These are phyloP conservation scores for Aegotheles bennettii DNA, from an alignment of 2,113 vertebrate species.

Conservation along the genomic window DNA sequence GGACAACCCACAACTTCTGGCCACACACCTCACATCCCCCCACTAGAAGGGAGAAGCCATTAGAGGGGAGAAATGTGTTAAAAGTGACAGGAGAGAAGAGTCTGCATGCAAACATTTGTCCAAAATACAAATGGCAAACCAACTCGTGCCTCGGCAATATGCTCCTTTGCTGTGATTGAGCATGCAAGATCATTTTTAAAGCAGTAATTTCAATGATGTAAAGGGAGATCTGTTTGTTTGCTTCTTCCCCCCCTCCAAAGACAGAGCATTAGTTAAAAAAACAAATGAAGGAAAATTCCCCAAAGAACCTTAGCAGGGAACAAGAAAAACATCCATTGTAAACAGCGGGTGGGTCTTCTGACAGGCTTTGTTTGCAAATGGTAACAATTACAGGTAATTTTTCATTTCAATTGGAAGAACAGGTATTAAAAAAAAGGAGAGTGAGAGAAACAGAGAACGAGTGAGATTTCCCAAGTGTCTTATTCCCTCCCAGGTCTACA, in stretches of 20 bases:
- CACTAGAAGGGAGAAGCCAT: not conserved
- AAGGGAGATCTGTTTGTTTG: conserved; percentile 45
- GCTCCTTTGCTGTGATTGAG: not conserved
- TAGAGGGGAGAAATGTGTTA: not conserved
- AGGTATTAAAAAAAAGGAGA: conserved; percentile 47
- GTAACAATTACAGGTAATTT: conserved; percentile 81
- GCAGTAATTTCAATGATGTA: not conserved
- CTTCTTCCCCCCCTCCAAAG: not conserved
- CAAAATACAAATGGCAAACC: not conserved
- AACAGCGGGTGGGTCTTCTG: conserved; percentile 76
- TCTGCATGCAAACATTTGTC: not conserved
- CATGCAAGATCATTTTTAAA: conserved; percentile 8
- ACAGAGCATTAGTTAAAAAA: conserved; percentile 69
- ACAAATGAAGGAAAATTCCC: conserved; percentile 72
- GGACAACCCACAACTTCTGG: not conserved
- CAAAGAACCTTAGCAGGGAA: conserved; percentile 58
- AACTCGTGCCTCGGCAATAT: not conserved
- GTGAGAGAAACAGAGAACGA: not conserved
- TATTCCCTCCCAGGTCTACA: conserved; percentile 79
- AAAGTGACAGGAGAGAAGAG: not conserved
- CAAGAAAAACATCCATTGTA: conserved; percentile 74
- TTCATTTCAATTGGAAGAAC: conserved; percentile 76
- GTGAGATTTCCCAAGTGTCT: conserved; percentile 73
- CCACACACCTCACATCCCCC: rapidly evolving
- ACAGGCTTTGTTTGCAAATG: conserved; percentile 79